Percentiles rank a stretch among this genome's conserved stretches.
phyloP scores from a whole-genome alignment of 2,113 vertebrate species.

The Morone chrysops region DNA sequence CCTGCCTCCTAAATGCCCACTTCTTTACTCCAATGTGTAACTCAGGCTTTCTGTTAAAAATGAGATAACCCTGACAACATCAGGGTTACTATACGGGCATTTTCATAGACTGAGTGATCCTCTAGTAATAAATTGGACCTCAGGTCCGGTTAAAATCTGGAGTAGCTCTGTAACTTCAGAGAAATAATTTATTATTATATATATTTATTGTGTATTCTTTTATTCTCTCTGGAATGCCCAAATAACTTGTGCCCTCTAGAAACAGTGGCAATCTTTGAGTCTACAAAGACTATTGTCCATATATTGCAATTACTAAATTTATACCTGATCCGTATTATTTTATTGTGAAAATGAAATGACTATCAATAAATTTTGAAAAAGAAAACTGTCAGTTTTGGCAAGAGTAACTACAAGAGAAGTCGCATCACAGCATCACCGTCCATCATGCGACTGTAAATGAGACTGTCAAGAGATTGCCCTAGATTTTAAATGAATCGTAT shows the following conservation, averaged over 20 bases:
- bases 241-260: constrained; percentile 3
- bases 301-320: background rate
- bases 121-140: constrained; percentile 1
- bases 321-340: background rate
- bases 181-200: constrained; percentile 39
- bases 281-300: background rate
- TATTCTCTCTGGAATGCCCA: constrained; percentile 8
- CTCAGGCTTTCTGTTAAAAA: background rate
- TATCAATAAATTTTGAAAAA: background rate
- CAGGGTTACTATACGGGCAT: no score
- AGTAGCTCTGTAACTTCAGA: background rate
- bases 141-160: constrained; percentile 3
- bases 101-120: background rate
- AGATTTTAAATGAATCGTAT: background rate
- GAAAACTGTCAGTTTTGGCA: background rate
- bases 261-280: constrained; percentile 2
- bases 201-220: no score
- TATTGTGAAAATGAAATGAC: background rate
- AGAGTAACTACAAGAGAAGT: background rate
- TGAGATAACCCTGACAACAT: background rate
- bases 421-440: background rate
- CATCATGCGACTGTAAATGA: background rate
- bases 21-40: background rate
- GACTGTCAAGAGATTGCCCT: background rate
- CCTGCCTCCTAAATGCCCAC: background rate